Conservation (phyloP, 1,140 invertebrate species). For the Antheraea mylitta region DNA sequence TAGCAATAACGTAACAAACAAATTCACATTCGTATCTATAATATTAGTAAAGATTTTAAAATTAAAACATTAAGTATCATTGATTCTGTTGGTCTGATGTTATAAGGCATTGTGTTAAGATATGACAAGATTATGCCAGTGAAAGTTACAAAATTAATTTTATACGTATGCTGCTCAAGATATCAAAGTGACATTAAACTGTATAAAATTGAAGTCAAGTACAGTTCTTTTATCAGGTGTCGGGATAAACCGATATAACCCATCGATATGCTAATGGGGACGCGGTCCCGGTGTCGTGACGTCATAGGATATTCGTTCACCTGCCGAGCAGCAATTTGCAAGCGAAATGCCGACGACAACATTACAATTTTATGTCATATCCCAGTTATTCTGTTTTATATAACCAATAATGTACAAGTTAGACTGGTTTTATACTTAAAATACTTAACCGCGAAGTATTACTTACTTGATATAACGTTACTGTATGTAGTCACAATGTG, state of each 20-base stretch:
- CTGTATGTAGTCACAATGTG: too few species aligned
- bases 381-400: not conserved
- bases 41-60: too few species aligned
- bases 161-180: not conserved
- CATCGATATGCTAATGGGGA: slow-evolving; percentile 57
- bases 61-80: too few species aligned
- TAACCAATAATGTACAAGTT: not conserved
- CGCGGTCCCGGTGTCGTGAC: slow-evolving; percentile 27
- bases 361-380: slow-evolving; percentile 20
- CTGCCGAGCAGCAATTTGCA: slow-evolving; percentile 56
- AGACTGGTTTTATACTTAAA: too few species aligned
- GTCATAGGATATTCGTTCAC: slow-evolving; percentile 51
- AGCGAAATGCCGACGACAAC: slow-evolving; percentile 45
- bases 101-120: not conserved
- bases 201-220: slow-evolving; percentile 1
- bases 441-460: too few species aligned
- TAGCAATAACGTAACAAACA: too few species aligned
- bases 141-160: not conserved
- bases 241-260: slow-evolving; percentile 29
- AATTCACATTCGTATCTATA: too few species aligned
- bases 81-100: too few species aligned
- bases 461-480: too few species aligned
- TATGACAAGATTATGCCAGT: not conserved
- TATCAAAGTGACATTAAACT: slow-evolving; percentile 7
- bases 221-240: slow-evolving; percentile 29